Conservation (phyloP, 1,140 invertebrate genomes). For the Calephelis nemesis region DNA sequence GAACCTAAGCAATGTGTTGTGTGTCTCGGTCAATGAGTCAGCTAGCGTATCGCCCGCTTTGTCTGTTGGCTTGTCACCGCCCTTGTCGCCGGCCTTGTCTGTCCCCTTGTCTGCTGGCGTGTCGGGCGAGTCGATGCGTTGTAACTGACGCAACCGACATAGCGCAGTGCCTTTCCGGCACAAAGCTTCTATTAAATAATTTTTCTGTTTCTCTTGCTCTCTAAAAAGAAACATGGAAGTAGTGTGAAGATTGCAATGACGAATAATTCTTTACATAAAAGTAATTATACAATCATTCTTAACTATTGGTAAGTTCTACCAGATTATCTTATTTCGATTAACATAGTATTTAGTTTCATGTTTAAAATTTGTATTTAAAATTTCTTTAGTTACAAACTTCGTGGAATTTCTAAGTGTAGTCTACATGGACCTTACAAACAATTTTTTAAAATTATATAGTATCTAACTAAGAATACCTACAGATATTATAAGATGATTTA, state of each 20-base stretch:
- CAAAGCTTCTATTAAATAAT: constrained; percentile 19
- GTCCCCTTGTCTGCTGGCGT: neutral
- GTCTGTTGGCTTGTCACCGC: neutral
- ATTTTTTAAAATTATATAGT: too few species aligned
- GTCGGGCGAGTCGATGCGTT: neutral
- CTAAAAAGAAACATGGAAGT: constrained; percentile 2
- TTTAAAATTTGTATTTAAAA: too few species aligned
- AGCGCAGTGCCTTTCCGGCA: constrained; percentile 1
- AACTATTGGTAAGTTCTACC: too few species aligned
- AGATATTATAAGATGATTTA: too few species aligned
- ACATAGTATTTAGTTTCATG: too few species aligned
- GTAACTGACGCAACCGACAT: neutral
- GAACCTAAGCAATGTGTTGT: constrained; percentile 5
- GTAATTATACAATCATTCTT: too few species aligned
- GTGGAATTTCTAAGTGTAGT: too few species aligned
- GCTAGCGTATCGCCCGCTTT: neutral
- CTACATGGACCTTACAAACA: too few species aligned
- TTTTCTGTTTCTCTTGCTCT: constrained; percentile 28
- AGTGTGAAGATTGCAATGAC: neutral
- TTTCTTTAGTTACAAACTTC: too few species aligned
- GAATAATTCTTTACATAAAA: too few species aligned
- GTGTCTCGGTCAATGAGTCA: neutral
- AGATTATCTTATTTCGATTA: too few species aligned
- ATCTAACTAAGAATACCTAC: too few species aligned
- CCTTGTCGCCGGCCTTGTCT: neutral